Conservation (phyloP, 2,113 vertebrate species). For the Arenaria interpres region DNA sequence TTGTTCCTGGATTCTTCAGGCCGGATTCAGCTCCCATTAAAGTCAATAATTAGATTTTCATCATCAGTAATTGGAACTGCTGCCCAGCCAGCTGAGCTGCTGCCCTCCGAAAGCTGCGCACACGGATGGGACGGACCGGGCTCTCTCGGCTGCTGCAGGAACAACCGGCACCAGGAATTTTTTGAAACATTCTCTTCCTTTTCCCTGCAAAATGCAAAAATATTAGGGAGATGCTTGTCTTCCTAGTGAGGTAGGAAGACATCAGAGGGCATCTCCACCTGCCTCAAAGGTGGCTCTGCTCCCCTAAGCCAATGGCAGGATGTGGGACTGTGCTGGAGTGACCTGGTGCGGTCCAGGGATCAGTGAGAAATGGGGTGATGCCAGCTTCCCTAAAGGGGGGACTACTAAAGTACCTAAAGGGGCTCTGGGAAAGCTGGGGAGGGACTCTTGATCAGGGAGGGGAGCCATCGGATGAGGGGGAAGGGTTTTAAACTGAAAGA, state of each 20-base stretch:
- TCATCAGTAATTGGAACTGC: constrained; percentile 37
- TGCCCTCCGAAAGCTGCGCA: background rate
- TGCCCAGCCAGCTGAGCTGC: constrained; percentile 55
- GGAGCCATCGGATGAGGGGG: too few relatives aligned
- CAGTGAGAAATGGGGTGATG: rapidly evolving
- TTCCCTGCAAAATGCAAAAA: rapidly evolving
- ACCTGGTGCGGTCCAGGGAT: too few relatives aligned
- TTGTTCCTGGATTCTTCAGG: constrained; percentile 26
- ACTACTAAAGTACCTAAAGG: too few relatives aligned
- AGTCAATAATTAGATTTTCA: constrained; percentile 59
- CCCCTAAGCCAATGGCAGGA: background rate
- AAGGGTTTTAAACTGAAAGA: too few relatives aligned
- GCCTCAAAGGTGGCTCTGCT: rapidly evolving
- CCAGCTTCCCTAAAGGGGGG: background rate
- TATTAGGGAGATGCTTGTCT: background rate
- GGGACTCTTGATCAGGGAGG: too few relatives aligned
- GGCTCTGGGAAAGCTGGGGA: too few relatives aligned
- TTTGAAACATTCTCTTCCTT: background rate
- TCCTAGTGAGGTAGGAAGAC: rapidly evolving
- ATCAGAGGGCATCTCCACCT: background rate
- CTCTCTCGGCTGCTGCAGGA: background rate
- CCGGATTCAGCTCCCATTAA: constrained; percentile 16
- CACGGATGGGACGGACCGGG: background rate
- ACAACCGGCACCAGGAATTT: rapidly evolving
- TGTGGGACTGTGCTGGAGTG: rapidly evolving